Evolutionary conservation across 2,888 invertebrate genomes (phyloP).

Genomic region (Sialis lutaria): DNA sequence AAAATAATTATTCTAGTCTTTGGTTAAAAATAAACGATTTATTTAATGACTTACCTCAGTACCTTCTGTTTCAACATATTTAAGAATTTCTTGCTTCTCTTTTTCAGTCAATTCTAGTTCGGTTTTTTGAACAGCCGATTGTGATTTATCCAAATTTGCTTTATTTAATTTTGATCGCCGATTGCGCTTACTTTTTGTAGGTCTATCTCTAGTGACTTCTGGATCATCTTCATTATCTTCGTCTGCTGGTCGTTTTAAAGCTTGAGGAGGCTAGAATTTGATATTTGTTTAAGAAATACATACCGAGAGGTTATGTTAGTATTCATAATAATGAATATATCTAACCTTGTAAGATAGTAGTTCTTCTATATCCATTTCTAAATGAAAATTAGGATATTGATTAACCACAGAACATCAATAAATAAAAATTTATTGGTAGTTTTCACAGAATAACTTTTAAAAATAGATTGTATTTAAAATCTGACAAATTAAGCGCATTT

Average conservation of each 20-base stretch:
- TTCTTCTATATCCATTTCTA: constrained; percentile 37
- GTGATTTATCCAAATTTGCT: constrained; percentile 23
- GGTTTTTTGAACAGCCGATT: constrained; percentile 32
- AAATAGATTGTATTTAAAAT: too few species aligned
- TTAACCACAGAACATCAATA: not conserved
- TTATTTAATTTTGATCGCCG: constrained; percentile 32
- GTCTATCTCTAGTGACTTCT: constrained; percentile 43
- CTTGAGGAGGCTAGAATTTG: constrained; percentile 54
- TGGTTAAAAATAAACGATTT: constrained; percentile 1
- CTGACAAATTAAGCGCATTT: too few species aligned
- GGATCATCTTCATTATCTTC: constrained; percentile 46
- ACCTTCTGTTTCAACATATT: constrained; percentile 69
- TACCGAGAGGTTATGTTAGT: constrained; percentile 1
- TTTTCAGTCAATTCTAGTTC: constrained; percentile 49
- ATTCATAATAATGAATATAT: constrained; percentile 3
- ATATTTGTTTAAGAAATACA: not conserved
- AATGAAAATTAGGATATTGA: not conserved
- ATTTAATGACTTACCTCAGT: constrained; percentile 36
- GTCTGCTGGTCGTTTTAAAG: constrained; percentile 50
- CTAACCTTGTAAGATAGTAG: constrained; percentile 36
- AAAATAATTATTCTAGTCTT: constrained; percentile 2
- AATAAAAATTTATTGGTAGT: not conserved
- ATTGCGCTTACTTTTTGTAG: constrained; percentile 41
- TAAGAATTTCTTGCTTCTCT: constrained; percentile 62
- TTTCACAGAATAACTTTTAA: too few species aligned